Percentiles rank a stretch among this genome's conserved stretches.
phyloP scores from a whole-genome alignment of 2,888 invertebrate genomes.

The Scaptomyza flava region DNA sequence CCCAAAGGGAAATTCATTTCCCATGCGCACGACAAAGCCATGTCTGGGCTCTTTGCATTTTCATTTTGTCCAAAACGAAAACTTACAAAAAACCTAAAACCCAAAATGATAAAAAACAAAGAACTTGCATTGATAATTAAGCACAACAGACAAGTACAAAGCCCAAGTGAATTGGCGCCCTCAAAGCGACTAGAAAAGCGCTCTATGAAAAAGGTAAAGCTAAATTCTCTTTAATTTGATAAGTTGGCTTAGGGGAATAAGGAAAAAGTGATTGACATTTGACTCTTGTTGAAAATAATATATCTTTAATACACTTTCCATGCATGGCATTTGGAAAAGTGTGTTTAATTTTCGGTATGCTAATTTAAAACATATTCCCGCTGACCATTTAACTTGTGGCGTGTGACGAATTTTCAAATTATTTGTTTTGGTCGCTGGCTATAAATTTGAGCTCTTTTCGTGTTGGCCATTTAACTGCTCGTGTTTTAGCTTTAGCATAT shows the following conservation, averaged over 20 bases:
- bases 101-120: slow-evolving; percentile 40
- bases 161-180: slow-evolving; percentile 23
- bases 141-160: slow-evolving; percentile 44
- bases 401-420: slow-evolving; percentile 80
- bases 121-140: slow-evolving; percentile 79
- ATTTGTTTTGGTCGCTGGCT: slow-evolving; percentile 70
- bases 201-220: slow-evolving; percentile 15
- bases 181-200: slow-evolving; percentile 22
- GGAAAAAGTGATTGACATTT: background rate
- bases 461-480: slow-evolving; percentile 48
- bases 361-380: slow-evolving; percentile 1
- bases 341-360: slow-evolving; percentile 11
- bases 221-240: background rate
- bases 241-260: background rate
- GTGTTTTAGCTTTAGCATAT: slow-evolving; percentile 59
- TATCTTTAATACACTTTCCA: background rate
- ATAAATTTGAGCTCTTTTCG: slow-evolving; percentile 72
- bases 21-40: slow-evolving; percentile 76
- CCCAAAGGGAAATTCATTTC: slow-evolving; percentile 73
- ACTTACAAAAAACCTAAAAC: slow-evolving; percentile 20
- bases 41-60: slow-evolving; percentile 65
- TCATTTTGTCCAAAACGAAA: slow-evolving; percentile 59
- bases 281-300: no score
- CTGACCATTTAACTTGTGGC: slow-evolving; percentile 54
- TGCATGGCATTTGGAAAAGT: background rate